Conservation (phyloP, 2,888 invertebrate genomes). For the Octodonta nipae region DNA sequence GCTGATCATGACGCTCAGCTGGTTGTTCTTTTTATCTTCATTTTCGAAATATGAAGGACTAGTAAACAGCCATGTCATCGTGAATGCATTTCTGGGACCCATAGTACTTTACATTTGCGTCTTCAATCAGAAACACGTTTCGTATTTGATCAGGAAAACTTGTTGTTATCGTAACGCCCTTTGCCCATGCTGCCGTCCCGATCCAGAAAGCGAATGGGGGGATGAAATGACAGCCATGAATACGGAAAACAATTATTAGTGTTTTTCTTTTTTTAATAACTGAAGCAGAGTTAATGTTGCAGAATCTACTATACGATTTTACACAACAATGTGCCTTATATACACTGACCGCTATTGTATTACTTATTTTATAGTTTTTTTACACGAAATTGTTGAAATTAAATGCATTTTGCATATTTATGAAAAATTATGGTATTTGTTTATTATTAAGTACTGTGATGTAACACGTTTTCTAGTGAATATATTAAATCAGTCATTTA, state of each 20-base stretch:
- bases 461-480: no score
- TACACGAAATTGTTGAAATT: no score
- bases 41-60: slow-evolving; percentile 61
- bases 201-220: slow-evolving; percentile 71
- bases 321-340: no score
- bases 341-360: no score
- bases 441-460: no score
- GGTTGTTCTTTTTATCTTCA: slow-evolving; percentile 65
- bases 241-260: slow-evolving; percentile 31
- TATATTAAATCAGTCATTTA: no score
- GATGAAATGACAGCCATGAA: slow-evolving; percentile 83
- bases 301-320: no score
- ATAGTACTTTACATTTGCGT: slow-evolving; percentile 65
- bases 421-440: no score
- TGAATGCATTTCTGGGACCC: slow-evolving; percentile 64
- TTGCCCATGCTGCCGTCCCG: slow-evolving; percentile 41
- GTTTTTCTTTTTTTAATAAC: no score
- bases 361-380: no score
- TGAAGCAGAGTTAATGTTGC: no score
- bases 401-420: no score
- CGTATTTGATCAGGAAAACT: slow-evolving; percentile 62
- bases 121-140: slow-evolving; percentile 64
- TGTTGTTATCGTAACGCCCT: slow-evolving; percentile 54
- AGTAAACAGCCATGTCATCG: slow-evolving; percentile 59
- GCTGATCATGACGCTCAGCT: slow-evolving; percentile 58